Evolutionary conservation across 2,888 invertebrate genomes (phyloP).

Genomic region (Hesperia comma): DNA sequence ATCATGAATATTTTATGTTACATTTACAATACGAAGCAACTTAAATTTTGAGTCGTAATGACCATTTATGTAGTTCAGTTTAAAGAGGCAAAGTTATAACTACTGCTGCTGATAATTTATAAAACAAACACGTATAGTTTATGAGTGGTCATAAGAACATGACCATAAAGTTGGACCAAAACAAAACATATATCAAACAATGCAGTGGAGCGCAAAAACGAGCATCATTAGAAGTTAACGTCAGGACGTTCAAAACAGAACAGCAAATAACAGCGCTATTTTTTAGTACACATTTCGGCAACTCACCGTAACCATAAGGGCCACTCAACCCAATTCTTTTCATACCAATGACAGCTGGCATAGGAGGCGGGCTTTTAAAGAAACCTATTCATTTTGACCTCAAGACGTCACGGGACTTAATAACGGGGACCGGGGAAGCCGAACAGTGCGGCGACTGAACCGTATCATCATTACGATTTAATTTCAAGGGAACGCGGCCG

Average conservation of each 20-base stretch:
- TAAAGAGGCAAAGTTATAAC: no score
- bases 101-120: slow-evolving; percentile 4
- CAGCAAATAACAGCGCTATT: slow-evolving; percentile 42
- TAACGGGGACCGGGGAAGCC: slow-evolving; percentile 65
- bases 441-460: slow-evolving; percentile 69
- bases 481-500: slow-evolving; percentile 78
- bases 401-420: slow-evolving; percentile 76
- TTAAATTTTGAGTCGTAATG: no score
- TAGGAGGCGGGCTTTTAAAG: slow-evolving; percentile 70
- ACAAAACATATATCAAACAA: slow-evolving; percentile 36
- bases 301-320: slow-evolving; percentile 49
- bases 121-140: slow-evolving; percentile 19
- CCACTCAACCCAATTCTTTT: slow-evolving; percentile 73
- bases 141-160: slow-evolving; percentile 26
- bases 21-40: no score
- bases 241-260: slow-evolving; percentile 38
- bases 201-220: slow-evolving; percentile 36
- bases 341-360: slow-evolving; percentile 76
- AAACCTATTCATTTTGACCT: slow-evolving; percentile 79
- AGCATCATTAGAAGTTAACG: slow-evolving; percentile 36
- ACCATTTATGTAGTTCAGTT: no score
- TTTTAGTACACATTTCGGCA: slow-evolving; percentile 48
- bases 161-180: slow-evolving; percentile 24
- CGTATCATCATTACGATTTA: slow-evolving; percentile 82
- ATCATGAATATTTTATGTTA: no score